These are phyloP conservation scores for Acanthurus tractus DNA, from an alignment of 2,797 vertebrate genomes.

Conservation along the genomic window DNA sequence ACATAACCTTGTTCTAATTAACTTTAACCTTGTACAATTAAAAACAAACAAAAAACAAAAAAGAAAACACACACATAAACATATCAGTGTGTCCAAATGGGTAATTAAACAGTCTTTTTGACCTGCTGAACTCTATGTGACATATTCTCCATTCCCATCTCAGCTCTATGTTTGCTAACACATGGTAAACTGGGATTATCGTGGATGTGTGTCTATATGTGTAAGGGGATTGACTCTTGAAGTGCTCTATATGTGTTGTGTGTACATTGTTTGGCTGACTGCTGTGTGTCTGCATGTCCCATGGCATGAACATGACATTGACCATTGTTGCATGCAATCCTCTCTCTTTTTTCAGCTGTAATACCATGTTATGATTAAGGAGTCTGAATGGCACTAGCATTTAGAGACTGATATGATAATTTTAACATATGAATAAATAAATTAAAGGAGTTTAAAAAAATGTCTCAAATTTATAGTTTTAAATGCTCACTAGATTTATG, in stretches of 20 bases:
- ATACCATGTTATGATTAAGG: not conserved
- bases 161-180: slow-evolving; percentile 56
- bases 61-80: too few species aligned
- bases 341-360: not conserved
- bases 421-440: too few species aligned
- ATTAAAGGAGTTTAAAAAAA: too few species aligned
- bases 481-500: too few species aligned
- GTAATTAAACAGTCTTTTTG: not conserved
- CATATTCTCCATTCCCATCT: slow-evolving; percentile 45
- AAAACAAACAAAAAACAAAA: too few species aligned
- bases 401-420: not conserved
- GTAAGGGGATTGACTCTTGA: slow-evolving; percentile 49
- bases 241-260: slow-evolving; percentile 20
- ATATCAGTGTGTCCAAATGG: not conserved
- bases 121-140: slow-evolving; percentile 32
- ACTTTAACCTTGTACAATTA: too few species aligned
- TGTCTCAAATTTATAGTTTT: not conserved
- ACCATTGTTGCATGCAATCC: not conserved
- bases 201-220: slow-evolving; percentile 27
- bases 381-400: not conserved
- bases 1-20: too few species aligned
- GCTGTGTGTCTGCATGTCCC: slow-evolving; percentile 26
- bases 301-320: not conserved
- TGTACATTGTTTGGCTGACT: not conserved
- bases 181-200: slow-evolving; percentile 59